Base-by-base conservation (phyloP, 2,797 vertebrate species). In the Lacerta viridis region DNA sequence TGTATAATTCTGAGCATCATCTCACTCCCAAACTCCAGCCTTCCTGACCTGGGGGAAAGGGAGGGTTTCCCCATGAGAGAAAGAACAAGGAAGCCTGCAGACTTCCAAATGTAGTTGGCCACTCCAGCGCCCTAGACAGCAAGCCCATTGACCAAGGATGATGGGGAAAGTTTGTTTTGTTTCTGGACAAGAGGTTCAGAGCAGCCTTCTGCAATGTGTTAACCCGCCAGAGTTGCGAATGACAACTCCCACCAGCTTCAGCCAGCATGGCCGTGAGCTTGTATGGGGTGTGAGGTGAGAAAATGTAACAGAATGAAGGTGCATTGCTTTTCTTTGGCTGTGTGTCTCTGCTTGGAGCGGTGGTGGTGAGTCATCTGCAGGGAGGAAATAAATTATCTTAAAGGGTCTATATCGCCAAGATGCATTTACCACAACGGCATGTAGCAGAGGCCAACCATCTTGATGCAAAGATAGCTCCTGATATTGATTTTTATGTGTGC, bases 401-500 rank as follows among this genome's bases (percentile, higher is more conserved):
- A 69, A 89, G 90, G 91, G 85, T 91, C 93, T 93, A 88, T 4
- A 18, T 84, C 18, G 29, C 82, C 33, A 29, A 41, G 82, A 59
- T 80, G 36, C 50, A 88, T 87, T 88, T 89, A 81, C 88, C 0
- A 0, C 89, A 90, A 92, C 39, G 88, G 87, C 87, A 82, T 88
- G 85, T 88, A 90, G 92, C 92, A 94, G 88, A 94, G 89, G 89
- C 84, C 88, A 88, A 2, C 75, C 74, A 39, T 92, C 85, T 88
- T 82, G 77, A 25, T 78, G 89, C 90, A 82, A 64, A 93, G 87
- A 80, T 69, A 84, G 89, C 90, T 94, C 87, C 92, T 90, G 93
- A 94, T 93, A 95, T 91, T 93, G 92, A 94, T 95, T 94, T 41
- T 4, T 41, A 4, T 94, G 11, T 50, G 46, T 78, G 27, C 39